These are phyloP conservation scores for Enteromius thamalakanensis DNA, from an alignment of 2,797 vertebrate species.

Conservation along the genomic window DNA sequence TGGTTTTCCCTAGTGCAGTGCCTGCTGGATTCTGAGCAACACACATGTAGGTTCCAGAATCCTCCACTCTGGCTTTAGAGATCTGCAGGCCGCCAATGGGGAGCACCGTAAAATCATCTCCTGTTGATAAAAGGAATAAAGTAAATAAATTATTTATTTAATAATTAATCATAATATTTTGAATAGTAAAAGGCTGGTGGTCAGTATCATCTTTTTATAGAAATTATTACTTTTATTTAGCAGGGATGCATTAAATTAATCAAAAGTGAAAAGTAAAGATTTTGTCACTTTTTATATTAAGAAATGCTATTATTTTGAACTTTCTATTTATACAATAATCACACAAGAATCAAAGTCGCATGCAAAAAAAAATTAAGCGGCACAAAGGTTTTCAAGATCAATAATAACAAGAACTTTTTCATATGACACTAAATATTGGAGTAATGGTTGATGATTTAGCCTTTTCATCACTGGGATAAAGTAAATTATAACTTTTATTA, in stretches of 20 bases:
- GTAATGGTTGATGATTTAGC: not conserved
- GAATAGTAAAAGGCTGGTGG: not conserved
- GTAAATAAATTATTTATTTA: not conserved
- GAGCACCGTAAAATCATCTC: constrained; percentile 79
- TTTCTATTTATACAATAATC: not conserved
- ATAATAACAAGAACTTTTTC: not conserved
- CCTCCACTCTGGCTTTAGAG: constrained; percentile 79
- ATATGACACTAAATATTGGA: not conserved
- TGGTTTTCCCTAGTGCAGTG: constrained; percentile 92
- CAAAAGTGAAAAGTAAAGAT: not conserved
- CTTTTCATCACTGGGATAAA: not conserved
- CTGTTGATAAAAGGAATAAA: constrained; percentile 65
- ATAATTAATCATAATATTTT: not conserved
- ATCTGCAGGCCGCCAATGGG: constrained; percentile 89
- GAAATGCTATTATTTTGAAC: not conserved
- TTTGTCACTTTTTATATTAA: not conserved
- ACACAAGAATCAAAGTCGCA: not conserved
- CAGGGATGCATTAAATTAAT: not conserved
- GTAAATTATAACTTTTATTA: not conserved
- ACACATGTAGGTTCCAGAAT: constrained; percentile 92
- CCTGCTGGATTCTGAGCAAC: constrained; percentile 95
- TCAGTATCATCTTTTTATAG: not conserved
- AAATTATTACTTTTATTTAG: not conserved
- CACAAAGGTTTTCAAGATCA: not conserved
- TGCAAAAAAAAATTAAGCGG: not conserved